Evolutionary conservation across 2,888 invertebrate species (phyloP), one percentile per base, ranked within the genome.

Genomic region (Apomyelois bistriatella): DNA sequence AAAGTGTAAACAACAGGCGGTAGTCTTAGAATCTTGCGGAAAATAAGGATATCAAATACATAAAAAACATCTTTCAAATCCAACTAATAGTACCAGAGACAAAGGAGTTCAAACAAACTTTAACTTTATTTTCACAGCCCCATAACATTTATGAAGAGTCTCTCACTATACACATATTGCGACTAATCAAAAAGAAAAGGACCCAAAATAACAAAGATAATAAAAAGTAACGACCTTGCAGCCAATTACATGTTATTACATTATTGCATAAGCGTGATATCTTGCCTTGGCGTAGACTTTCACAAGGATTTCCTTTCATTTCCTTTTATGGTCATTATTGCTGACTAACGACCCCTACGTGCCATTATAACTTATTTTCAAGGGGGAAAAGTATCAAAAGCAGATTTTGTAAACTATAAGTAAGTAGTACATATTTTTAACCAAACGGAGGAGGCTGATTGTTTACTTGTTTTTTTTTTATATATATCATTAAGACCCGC

Each of bases 211-310:
- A 70, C 62, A 60, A 61, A 58, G 56, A 59, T 60, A 65, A 74
- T 80, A 76, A 79, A 78, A 79, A 69, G 71, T 73, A 74, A 80
- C 59, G 69, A 58, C 59, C 60, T 53, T 60, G 63, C 65, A 64
- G 65, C 65, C 72, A 75, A 77, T 78, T 74, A 74, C 65, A 58
- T 61, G 59, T 62, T 68, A 73, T 74, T 68, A 70, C 66, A 64
- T 62, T 68, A 73, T 74, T 68, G 70, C 66, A 64, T 63, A 64
- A 65, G 64, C 57, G 60, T 32, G 46, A 46, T 46, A 4, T 15
- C 13, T 32, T 46, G 16, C 10, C 16, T 32, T 8, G 35, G 13
- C 6, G 43, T 17, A 10, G 43, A 43, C 32, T 46, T 32, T 32
- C 32, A 10, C 7, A 32, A 32, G 17, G 46, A 46, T 46, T 46